Evolutionary conservation across 1,140 invertebrate genomes (phyloP), one percentile per base, ranked within the genome.

Genomic region (Bicyclus anynana): DNA sequence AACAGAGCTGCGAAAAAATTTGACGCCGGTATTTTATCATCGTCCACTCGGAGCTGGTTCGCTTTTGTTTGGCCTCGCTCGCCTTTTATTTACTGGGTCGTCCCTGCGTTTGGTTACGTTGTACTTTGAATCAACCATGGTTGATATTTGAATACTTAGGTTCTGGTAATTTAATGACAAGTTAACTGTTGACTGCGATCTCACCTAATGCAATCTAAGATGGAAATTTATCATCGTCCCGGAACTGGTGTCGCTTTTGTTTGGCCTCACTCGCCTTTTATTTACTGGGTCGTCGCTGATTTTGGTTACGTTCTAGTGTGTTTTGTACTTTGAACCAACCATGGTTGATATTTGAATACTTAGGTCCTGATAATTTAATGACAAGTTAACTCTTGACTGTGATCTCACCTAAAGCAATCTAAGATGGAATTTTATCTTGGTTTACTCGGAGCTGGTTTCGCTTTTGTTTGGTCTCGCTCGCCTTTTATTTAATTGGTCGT

Each of bases 401-500:
- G n/a, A n/a, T n/a, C n/a, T n/a, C n/a, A n/a, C n/a, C n/a, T n/a
- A n/a, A n/a, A n/a, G n/a, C n/a, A n/a, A n/a, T n/a, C n/a, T n/a
- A n/a, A n/a, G n/a, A n/a, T n/a, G n/a, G n/a, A n/a, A n/a, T n/a
- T 46, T 46, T 35, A 46, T 46, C 26, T 35, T 54, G 27, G 52
- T 26, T n/a, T n/a, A n/a, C n/a, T n/a, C n/a, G 23, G 2, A 7
- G 42, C 40, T 17, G 16, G 26, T 42, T 26, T 40, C 17, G 35
- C 40, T 44, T 27, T 29, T 46, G 51, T 53, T 42, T 51, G 48
- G 35, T 33, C 48, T 20, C 48, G 29, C 10, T 27, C 17, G 48
- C 33, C 9, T 21, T 49, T 49, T 49, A 33, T 44, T 44, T 44
- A 44, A 17, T 20, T 17, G 40, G 40, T 20, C 40, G 17, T 6